Conservation (phyloP, 2,797 vertebrate species). For the Prionace glauca region DNA sequence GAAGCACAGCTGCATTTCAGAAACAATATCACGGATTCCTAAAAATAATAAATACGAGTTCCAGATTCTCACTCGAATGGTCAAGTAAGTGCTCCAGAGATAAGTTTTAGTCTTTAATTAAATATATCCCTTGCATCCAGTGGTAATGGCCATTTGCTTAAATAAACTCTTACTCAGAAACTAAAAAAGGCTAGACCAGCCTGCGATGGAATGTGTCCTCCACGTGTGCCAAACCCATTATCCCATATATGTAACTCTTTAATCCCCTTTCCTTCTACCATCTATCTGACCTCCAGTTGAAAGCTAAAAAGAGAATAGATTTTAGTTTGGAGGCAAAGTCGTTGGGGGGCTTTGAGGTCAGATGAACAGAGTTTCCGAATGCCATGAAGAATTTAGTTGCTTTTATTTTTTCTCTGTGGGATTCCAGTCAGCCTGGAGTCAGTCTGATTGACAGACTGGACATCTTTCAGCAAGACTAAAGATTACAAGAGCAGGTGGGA, state of each 20-base stretch:
- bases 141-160: not conserved
- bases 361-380: no score
- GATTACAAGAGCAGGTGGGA: no score
- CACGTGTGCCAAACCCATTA: not conserved
- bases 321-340: no score
- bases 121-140: not conserved
- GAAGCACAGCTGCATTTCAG: constrained; percentile 77
- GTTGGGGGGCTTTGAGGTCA: no score
- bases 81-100: constrained; percentile 64
- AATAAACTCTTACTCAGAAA: not conserved
- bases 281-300: not conserved
- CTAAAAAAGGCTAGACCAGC: not conserved
- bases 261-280: not conserved
- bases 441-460: not conserved
- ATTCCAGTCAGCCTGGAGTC: not conserved
- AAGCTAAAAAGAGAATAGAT: not conserved
- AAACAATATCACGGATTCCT: constrained; percentile 49
- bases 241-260: not conserved
- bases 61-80: constrained; percentile 65
- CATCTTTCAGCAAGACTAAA: no score
- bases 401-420: not conserved
- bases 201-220: not conserved
- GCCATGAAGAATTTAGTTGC: no score
- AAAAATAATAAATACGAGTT: constrained; percentile 67
- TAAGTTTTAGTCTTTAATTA: not conserved